Base-by-base conservation (phyloP, 2,888 invertebrate genomes). In the Ganaspis brasiliensis region DNA sequence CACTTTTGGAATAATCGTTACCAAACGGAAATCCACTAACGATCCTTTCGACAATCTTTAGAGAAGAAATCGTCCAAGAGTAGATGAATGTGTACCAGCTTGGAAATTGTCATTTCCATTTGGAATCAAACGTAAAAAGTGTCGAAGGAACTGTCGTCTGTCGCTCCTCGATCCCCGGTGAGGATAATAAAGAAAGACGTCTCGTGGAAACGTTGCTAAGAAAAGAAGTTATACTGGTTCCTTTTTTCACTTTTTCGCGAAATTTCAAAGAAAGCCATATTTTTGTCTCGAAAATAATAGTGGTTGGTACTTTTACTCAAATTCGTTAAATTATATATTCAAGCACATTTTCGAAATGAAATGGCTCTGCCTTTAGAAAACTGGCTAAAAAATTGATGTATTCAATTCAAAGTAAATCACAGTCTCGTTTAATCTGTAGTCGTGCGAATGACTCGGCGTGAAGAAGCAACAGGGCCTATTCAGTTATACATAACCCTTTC, bases 71-170 rank as follows among this genome's bases (percentile, higher is more conserved):
- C 72, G 52, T 21, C 72, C 24, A 24, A 63, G 70, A 72, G 67
- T 75, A 59, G 74, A 79, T 79, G 79, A 77, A 81, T 79, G 72
- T 72, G 77, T 77, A 75, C 21, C 73, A 73, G 76, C 56, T 63
- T 79, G 75, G 73, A 79, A 79, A 79, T 81, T 73, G 72, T 75
- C 72, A 67, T 78, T 72, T 72, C 76, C 67, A 79, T 79, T 79
- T 40, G 67, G 67, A 67, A 21, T 67, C 67, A 67, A 67, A 49
- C 67, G 14, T 45, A 67, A 24, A 67, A 49, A 67, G 67, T 67
- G 67, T 67, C 67, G 67, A 67, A 67, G 67, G n/a, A 45, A 45
- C 67, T 67, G 67, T 67, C 67, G 45, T 10, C 67, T 45, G 26
- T 67, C 67, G 67, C 45, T 67, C 26, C 45, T 49, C 45, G 67